Evolutionary conservation across 2,113 vertebrate species (phyloP).

Genomic region (Crotalus viridis): DNA sequence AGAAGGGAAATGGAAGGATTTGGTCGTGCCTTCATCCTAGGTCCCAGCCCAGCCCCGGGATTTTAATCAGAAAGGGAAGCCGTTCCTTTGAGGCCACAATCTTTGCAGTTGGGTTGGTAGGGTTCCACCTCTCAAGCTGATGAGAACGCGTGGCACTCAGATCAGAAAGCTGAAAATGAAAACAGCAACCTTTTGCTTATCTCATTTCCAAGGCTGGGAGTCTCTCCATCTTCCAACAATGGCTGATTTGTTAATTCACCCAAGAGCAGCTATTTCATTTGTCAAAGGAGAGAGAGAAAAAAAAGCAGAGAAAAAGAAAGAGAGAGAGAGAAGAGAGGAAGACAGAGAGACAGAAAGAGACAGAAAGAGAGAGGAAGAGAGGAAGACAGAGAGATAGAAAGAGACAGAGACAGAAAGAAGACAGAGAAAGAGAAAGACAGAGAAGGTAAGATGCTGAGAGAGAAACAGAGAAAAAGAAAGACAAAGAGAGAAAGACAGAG

Average conservation of each 20-base stretch:
- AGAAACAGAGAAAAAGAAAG: too few species aligned
- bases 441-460: too few species aligned
- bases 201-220: background rate
- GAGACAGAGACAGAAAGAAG: too few species aligned
- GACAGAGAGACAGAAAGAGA: too few species aligned
- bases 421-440: too few species aligned
- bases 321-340: too few species aligned
- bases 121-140: background rate
- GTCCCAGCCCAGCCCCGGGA: too few species aligned
- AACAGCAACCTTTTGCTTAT: background rate
- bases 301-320: accelerated
- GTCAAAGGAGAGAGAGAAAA: background rate
- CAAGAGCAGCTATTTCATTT: slow-evolving; percentile 20
- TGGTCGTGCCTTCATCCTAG: background rate
- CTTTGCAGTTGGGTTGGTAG: background rate
- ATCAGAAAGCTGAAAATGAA: background rate
- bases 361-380: accelerated
- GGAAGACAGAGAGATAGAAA: too few species aligned
- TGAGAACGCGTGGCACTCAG: background rate
- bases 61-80: background rate
- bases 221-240: background rate
- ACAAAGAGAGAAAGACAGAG: too few species aligned
- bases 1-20: background rate
- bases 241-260: slow-evolving; percentile 9
- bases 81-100: background rate